These are phyloP conservation scores for Amphiprion clarkii DNA, from an alignment of 2,797 vertebrate genomes.

Conservation along the genomic window DNA sequence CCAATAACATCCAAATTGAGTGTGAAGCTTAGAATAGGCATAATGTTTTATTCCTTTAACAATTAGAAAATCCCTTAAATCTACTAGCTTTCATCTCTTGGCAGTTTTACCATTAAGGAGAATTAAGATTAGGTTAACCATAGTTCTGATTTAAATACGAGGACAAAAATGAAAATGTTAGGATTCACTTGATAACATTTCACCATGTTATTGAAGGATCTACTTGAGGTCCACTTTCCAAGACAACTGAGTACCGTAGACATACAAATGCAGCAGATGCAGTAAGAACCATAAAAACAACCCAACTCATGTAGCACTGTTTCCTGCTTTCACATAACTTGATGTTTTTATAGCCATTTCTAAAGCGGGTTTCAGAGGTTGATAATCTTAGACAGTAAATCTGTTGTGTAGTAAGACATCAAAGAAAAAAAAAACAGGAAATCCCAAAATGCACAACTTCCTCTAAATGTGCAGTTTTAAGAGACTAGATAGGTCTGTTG, in stretches of 20 bases:
- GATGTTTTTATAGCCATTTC: not conserved
- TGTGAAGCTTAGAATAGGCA: conserved; percentile 12
- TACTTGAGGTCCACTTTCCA: conserved; percentile 2
- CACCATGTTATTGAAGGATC: conserved; percentile 1
- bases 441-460: conserved; percentile 13
- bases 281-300: conserved; percentile 6
- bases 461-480: conserved; percentile 25
- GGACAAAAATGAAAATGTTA: not conserved
- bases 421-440: conserved; percentile 19
- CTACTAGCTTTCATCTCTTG: not conserved
- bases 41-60: not conserved
- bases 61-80: not conserved
- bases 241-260: conserved; percentile 1
- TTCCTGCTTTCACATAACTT: conserved; percentile 19
- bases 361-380: conserved; percentile 15
- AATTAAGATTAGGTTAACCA: not conserved
- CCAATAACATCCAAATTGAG: not conserved
- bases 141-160: conserved; percentile 3
- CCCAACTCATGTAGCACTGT: not conserved
- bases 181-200: conserved; percentile 19
- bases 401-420: conserved; percentile 41
- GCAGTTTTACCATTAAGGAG: not conserved
- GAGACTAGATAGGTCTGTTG: conserved; percentile 8
- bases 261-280: conserved; percentile 5
- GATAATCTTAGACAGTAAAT: conserved; percentile 20